Percentiles rank a stretch among this genome's conserved stretches.
Conservation (phyloP, 37 sponge, comb jelly and placozoan genomes). For the Hormiphora californensis region DNA sequence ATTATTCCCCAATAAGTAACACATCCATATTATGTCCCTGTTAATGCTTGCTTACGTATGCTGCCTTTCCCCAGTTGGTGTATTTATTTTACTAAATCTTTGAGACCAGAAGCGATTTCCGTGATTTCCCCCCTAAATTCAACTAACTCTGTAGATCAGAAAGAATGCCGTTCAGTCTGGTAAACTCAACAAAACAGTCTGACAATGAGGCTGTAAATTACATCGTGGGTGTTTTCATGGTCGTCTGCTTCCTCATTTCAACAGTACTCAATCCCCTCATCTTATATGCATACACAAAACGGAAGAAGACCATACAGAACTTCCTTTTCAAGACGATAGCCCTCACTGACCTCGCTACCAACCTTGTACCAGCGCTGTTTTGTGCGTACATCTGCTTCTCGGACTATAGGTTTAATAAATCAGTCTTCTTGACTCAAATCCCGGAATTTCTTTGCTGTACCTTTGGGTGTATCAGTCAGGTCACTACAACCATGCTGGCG, state of each 20-base stretch:
- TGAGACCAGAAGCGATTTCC: too few relatives aligned
- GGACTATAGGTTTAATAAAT: neutral
- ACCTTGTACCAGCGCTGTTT: neutral
- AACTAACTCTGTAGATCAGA: too few relatives aligned
- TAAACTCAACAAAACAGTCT: too few relatives aligned
- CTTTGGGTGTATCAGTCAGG: neutral
- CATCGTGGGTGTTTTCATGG: neutral
- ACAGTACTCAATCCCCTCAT: slow-evolving; percentile 5
- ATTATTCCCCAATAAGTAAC: too few relatives aligned
- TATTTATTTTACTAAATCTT: too few relatives aligned
- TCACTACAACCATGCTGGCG: neutral
- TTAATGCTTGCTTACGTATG: too few relatives aligned
- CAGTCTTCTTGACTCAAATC: neutral
- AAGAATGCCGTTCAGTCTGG: too few relatives aligned
- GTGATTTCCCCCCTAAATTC: too few relatives aligned
- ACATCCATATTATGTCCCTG: too few relatives aligned
- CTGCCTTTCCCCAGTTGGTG: too few relatives aligned
- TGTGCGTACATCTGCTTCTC: neutral
- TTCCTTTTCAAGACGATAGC: neutral
- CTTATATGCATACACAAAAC: neutral
- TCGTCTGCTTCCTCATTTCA: neutral
- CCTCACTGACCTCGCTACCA: neutral
- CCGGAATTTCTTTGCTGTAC: slow-evolving; percentile 6
- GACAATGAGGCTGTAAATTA: too few relatives aligned
- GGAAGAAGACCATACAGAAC: neutral